Percentiles rank a stretch among this genome's conserved stretches.
Conservation (phyloP, 1,140 invertebrate species). For the Potamilus streckersoni region DNA sequence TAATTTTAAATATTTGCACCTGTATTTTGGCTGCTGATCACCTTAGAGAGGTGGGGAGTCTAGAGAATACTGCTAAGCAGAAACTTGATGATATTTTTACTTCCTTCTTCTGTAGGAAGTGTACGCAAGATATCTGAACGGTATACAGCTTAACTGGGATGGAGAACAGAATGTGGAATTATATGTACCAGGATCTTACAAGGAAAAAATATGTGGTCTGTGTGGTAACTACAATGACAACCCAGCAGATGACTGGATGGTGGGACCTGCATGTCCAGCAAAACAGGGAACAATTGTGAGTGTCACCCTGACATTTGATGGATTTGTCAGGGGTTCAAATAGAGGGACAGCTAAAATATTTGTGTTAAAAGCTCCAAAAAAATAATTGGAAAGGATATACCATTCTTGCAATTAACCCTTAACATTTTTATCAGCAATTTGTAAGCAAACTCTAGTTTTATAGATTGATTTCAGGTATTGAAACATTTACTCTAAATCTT, state of each 20-base stretch:
- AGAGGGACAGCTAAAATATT: no score
- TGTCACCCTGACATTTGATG: not conserved
- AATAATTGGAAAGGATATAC: no score
- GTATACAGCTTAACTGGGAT: conserved; percentile 82
- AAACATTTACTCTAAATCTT: no score
- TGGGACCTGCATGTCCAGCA: conserved; percentile 11
- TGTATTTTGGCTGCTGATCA: no score
- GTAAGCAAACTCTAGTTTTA: not conserved
- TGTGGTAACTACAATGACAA: conserved; percentile 88
- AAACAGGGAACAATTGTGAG: conserved; percentile 13
- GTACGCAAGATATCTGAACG: conserved; percentile 32
- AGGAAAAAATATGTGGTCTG: conserved; percentile 84
- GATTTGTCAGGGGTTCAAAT: no score
- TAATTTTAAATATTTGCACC: no score
- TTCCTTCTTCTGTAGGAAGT: conserved; percentile 45
- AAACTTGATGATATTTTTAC: not conserved
- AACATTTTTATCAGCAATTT: not conserved
- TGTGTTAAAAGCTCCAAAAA: no score
- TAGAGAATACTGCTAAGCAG: no score
- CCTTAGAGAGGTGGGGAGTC: no score
- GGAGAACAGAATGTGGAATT: conserved; percentile 87
- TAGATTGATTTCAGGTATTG: not conserved
- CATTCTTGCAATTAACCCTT: no score
- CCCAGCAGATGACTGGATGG: conserved; percentile 68
- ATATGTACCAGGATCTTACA: conserved; percentile 80